Base-by-base conservation (phyloP, 2,797 vertebrate genomes). In the Leptodactylus fallax region DNA sequence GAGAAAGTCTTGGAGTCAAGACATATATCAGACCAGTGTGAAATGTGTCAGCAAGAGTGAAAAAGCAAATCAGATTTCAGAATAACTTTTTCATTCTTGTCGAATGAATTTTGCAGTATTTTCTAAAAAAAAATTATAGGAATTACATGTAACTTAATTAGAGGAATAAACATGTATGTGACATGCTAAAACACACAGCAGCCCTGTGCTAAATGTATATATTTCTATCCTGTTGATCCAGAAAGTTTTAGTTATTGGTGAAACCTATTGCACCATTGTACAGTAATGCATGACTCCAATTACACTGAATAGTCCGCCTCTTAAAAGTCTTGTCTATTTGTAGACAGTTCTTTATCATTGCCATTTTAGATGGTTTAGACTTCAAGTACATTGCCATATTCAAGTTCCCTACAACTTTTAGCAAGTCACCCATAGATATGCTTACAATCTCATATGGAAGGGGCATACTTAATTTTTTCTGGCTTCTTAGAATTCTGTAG, bases 1-100 rank as follows among this genome's bases (percentile, higher is more conserved):
- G 27, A 55, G 45, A 45, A 25, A 61, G 25, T 47, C 67, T 19
- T 77, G n/a, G 49, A 49, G 19, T 56, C 51, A 45, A 49, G 61
- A 69, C 76, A 67, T 76, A 17, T 86, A 47, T 63, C 85, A 79
- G 25, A 23, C 9, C 11, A 2, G 76, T 86, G 85, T 79, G 77
- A 85, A 85, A 79, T 85, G 49, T 85, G 58, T 74, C 21, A 27
- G 71, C 19, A 51, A 74, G 8, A 49, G 71, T 63, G 4, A 3
- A 76, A 36, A 61, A 74, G 71, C 45, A 21, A 74, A 74, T 51
- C 45, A 51, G 45, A 74, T 74, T 74, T 74, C 19, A 74, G 71
- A 12, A 1, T 11, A 1, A 16, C 19, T 49, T 47, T 25, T 61
- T n/a, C 7, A 51, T 58, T 56, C 8, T 5, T 45, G 11, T 74